Evolutionary conservation across 2,797 vertebrate species (phyloP), one percentile per base, ranked within the genome.

Genomic region (Chanos chanos): DNA sequence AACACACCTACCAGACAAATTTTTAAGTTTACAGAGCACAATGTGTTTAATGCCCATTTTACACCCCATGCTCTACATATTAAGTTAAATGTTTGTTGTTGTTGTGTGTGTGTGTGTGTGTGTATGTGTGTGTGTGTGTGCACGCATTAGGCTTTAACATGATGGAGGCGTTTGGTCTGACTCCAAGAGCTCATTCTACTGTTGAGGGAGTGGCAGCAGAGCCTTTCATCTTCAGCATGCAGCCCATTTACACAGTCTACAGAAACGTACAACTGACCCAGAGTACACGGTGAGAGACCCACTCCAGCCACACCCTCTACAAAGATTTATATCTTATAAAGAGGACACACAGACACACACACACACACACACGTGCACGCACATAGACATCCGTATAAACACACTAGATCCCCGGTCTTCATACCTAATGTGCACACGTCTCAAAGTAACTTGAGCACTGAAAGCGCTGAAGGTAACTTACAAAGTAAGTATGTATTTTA

Each of bases 161-260:
- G 91, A 97, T 97, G 95, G 89, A 89, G 13, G 89, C 85, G 0
- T 99, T 99, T 18, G 93, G 96, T 58, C 82, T 99, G 53, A 91
- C 91, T 1, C 87, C 78, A 66, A 87, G 75, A 55, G 90, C 90
- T 30, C 93, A 95, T 2, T 87, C 94, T 7, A 92, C 91, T 0
- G 66, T 96, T 47, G 91, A 92, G 9, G 95, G 96, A 0, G 88
- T 97, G 9, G 87, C 93, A 2, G 89, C 92, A 21, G 93, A 95
- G 30, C 87, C 92, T 0, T 94, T 93, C 0, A 62, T 92, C 1
- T 92, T 94, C 74, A 92, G 87, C 0, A 74, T 75, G 0, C 61
- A 89, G 47, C 86, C 88, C 0, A 89, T 87, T 55, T 97, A 92
- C 86, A 93, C 87, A 0, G 66, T 98, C 25, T 92, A 91, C 84